Evolutionary conservation across 2,113 vertebrate genomes (phyloP).

Genomic region (Girardinichthys multiradiatus): DNA sequence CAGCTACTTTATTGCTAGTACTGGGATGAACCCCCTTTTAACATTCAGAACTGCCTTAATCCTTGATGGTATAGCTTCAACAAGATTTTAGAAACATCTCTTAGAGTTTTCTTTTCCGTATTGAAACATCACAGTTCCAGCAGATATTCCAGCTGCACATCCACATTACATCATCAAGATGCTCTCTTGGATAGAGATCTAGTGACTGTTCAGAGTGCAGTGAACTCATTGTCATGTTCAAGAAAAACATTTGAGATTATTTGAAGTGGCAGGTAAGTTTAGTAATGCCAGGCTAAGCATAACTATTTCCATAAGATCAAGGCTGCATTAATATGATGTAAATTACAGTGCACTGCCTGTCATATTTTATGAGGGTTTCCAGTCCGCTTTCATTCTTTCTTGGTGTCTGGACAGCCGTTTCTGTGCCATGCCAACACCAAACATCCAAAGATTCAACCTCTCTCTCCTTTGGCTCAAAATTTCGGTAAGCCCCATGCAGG

Average conservation of each 20-base stretch:
- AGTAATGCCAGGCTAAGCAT: neutral
- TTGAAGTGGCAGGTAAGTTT: neutral
- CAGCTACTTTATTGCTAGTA: neutral
- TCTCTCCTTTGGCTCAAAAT: neutral
- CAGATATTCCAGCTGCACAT: neutral
- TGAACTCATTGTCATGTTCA: neutral
- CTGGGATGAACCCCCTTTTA: too few species aligned
- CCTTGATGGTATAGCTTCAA: too few species aligned
- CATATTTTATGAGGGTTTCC: constrained; percentile 9
- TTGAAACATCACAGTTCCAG: too few species aligned
- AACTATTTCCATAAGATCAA: constrained; percentile 21
- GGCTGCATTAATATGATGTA: neutral
- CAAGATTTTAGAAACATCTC: too few species aligned
- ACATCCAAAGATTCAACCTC: constrained; percentile 1
- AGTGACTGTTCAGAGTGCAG: neutral
- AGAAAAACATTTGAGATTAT: neutral
- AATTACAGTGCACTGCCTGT: neutral
- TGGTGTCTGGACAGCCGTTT: constrained; percentile 20
- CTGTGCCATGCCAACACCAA: constrained; percentile 25
- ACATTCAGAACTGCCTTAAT: too few species aligned
- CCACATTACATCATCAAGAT: neutral
- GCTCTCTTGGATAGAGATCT: neutral
- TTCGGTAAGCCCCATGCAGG: constrained; percentile 20
- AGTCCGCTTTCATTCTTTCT: neutral
- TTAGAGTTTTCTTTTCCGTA: too few species aligned